Evolutionary conservation across 2,888 invertebrate species (phyloP).

Genomic region (Noctua pronuba): DNA sequence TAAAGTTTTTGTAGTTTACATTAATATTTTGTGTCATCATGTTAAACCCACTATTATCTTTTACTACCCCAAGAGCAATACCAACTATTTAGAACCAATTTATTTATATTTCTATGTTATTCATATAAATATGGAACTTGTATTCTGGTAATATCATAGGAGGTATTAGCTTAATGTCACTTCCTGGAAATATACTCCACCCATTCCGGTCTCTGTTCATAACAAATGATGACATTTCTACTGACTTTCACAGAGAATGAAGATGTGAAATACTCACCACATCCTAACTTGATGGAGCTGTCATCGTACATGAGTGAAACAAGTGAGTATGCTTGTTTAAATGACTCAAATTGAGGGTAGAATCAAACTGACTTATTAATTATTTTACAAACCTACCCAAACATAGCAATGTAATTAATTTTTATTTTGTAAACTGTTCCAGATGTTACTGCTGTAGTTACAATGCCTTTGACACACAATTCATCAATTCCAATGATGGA

Average conservation of each 20-base stretch:
- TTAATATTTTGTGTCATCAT: not conserved
- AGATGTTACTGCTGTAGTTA: conserved; percentile 89
- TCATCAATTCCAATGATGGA: conserved; percentile 88
- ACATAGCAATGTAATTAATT: conserved; percentile 13
- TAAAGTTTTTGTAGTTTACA: not conserved
- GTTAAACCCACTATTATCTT: not conserved
- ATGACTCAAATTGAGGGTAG: conserved; percentile 46
- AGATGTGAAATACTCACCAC: conserved; percentile 84
- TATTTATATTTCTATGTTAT: not conserved
- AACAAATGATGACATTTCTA: not conserved
- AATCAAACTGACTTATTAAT: not conserved
- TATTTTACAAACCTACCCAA: not conserved
- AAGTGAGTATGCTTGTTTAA: conserved; percentile 77
- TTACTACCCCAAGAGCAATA: not conserved
- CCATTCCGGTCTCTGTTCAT: not conserved
- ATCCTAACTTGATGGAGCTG: conserved; percentile 87
- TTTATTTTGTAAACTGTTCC: conserved; percentile 66
- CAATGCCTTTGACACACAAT: conserved; percentile 87
- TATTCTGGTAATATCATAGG: not conserved
- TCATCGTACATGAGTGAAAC: conserved; percentile 89
- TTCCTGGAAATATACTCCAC: not conserved
- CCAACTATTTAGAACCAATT: not conserved
- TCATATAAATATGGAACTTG: not conserved
- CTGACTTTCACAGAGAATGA: conserved; percentile 80
- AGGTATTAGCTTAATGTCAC: not conserved